Percentiles rank a stretch among this genome's conserved stretches.
These are phyloP conservation scores for Helogale parvula DNA, from an alignment of 2,113 vertebrate species.

Conservation along the genomic window DNA sequence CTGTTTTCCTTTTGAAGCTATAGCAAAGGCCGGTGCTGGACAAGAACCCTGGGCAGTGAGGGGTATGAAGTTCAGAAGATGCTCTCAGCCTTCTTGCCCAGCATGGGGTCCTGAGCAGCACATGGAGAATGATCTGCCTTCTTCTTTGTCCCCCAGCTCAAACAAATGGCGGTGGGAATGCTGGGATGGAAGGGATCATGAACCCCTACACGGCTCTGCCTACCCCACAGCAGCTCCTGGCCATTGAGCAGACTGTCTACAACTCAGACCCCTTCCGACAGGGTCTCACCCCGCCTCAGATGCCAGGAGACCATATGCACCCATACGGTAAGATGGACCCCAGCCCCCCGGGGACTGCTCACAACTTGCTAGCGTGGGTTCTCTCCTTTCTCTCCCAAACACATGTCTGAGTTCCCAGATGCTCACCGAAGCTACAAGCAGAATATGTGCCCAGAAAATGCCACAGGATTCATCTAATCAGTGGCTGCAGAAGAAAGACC, in stretches of 20 bases:
- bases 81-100: not conserved
- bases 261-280: slow-evolving; percentile 94
- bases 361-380: accelerated
- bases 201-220: slow-evolving; percentile 89
- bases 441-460: not conserved
- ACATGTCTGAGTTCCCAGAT: accelerated
- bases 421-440: not conserved
- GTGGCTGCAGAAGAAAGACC: not conserved
- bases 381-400: not conserved
- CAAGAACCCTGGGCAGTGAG: no score
- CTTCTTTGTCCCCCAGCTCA: slow-evolving; percentile 83
- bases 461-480: no score
- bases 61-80: accelerated
- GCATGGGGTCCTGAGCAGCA: not conserved
- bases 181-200: slow-evolving; percentile 90
- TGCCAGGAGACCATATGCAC: slow-evolving; percentile 99
- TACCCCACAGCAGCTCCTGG: slow-evolving; percentile 89
- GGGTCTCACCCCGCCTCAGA: slow-evolving; percentile 97
- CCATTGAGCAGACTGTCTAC: slow-evolving; percentile 91
- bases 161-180: slow-evolving; percentile 82
- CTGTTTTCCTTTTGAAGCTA: not conserved
- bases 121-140: accelerated
- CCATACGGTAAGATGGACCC: slow-evolving; percentile 91
- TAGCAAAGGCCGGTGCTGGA: not conserved
- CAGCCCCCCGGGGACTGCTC: accelerated